Evolutionary conservation across 2,113 vertebrate genomes (phyloP).

Genomic region (Vulpes vulpes): DNA sequence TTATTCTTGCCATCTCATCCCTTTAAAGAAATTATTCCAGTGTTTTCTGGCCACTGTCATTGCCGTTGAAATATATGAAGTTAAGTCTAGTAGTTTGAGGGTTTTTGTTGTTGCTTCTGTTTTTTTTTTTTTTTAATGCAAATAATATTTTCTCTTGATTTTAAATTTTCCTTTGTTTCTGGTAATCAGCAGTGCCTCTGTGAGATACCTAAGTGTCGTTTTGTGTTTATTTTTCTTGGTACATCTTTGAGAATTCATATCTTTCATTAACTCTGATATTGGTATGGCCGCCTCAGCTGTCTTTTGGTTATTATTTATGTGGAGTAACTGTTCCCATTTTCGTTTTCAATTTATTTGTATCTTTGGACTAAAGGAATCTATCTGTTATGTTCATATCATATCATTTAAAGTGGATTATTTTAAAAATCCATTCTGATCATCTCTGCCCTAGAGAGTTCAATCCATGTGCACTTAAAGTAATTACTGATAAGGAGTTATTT

Average conservation of each 20-base stretch:
- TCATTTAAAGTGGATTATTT: neutral
- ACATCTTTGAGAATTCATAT: neutral
- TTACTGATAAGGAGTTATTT: neutral
- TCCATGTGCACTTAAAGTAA: neutral
- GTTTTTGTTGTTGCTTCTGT: neutral
- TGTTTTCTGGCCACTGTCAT: neutral
- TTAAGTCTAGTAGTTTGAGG: neutral
- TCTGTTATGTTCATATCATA: neutral
- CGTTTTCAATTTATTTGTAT: neutral
- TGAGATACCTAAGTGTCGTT: neutral
- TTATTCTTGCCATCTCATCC: neutral
- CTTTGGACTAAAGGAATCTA: neutral
- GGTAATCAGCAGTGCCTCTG: neutral
- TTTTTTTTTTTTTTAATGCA: neutral
- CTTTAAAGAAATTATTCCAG: neutral
- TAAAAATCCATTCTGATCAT: neutral
- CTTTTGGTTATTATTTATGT: neutral
- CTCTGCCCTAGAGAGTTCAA: neutral
- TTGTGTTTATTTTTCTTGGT: neutral
- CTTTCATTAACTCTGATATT: conserved; percentile 8
- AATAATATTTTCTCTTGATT: neutral
- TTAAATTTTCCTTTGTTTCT: neutral
- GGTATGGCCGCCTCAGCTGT: neutral
- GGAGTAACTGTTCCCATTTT: neutral
- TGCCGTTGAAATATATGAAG: neutral